phyloP scores from a whole-genome alignment of 2,888 invertebrate species.

The Hypomecis punctinalis region DNA sequence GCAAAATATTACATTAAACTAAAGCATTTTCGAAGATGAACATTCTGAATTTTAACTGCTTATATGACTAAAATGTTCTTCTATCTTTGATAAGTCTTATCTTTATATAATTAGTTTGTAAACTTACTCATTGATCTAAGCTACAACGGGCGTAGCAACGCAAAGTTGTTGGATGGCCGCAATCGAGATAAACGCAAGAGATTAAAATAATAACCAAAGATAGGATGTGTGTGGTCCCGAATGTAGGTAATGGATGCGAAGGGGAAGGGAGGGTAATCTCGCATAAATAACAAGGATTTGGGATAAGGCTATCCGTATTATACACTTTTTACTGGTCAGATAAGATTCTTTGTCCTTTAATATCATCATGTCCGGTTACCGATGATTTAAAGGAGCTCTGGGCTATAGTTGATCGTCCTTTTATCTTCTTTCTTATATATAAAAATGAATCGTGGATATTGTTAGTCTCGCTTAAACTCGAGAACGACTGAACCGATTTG shows the following conservation, averaged over 20 bases:
- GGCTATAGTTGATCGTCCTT: neutral
- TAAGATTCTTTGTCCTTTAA: slow-evolving; percentile 16
- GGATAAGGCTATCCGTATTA: slow-evolving; percentile 28
- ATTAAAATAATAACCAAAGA: slow-evolving; percentile 34
- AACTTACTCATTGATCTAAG: slow-evolving; percentile 6
- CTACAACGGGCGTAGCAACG: neutral
- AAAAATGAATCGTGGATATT: no score
- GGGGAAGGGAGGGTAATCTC: slow-evolving; percentile 24
- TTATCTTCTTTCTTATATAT: no score
- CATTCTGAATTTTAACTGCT: no score
- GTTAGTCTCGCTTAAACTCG: no score
- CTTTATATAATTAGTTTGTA: neutral
- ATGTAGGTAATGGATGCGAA: slow-evolving; percentile 26
- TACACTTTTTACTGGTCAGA: slow-evolving; percentile 21
- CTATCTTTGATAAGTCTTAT: no score
- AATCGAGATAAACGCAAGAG: slow-evolving; percentile 25
- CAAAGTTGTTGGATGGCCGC: slow-evolving; percentile 18
- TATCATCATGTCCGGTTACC: slow-evolving; percentile 3
- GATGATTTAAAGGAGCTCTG: neutral
- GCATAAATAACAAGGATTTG: slow-evolving; percentile 31
- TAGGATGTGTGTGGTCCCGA: slow-evolving; percentile 31
- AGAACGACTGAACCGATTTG: no score
- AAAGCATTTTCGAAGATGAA: no score
- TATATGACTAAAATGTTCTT: no score
- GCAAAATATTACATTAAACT: no score